Percentiles rank a stretch among this genome's conserved stretches.
These are phyloP conservation scores for Epizoanthus ramosus DNA, from an alignment of 92 coral and sea anemone species.

Conservation along the genomic window DNA sequence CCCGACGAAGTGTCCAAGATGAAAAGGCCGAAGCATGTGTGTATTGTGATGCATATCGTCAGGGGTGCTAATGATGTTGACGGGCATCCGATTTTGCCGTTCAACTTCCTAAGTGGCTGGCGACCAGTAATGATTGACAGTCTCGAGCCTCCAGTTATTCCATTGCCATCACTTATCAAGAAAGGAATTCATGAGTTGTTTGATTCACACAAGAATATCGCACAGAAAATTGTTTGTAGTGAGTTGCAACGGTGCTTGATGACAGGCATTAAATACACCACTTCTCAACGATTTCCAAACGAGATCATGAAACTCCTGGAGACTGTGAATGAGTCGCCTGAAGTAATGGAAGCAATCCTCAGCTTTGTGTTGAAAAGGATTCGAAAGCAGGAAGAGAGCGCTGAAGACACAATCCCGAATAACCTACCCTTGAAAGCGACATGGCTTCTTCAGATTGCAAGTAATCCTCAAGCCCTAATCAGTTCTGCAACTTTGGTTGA, in stretches of 20 bases:
- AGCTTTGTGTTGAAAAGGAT: slow-evolving; percentile 47
- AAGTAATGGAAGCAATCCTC: slow-evolving; percentile 41
- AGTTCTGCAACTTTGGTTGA: slow-evolving; percentile 37
- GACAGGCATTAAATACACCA: slow-evolving; percentile 39
- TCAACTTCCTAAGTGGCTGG: slow-evolving; percentile 46
- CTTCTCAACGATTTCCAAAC: not conserved
- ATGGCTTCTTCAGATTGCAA: slow-evolving; percentile 53
- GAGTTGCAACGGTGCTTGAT: slow-evolving; percentile 56
- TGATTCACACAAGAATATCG: slow-evolving; percentile 8
- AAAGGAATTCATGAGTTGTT: slow-evolving; percentile 21
- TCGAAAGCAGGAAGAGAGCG: slow-evolving; percentile 19
- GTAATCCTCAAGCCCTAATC: slow-evolving; percentile 44
- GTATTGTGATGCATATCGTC: slow-evolving; percentile 44
- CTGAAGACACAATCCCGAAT: slow-evolving; percentile 22
- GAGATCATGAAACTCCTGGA: not conserved
- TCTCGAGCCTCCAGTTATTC: slow-evolving; percentile 47
- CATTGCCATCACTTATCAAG: slow-evolving; percentile 27
- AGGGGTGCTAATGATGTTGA: slow-evolving; percentile 22
- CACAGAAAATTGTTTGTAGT: slow-evolving; percentile 39
- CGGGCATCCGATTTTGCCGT: slow-evolving; percentile 17
- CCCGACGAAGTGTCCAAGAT: not conserved
- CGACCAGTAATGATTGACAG: slow-evolving; percentile 45
- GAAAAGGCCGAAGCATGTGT: slow-evolving; percentile 30
- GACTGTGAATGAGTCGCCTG: not conserved
- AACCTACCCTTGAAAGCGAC: slow-evolving; percentile 16